A percentile compares a stretch with the other conserved stretches of the same genome.
Evolutionary conservation across 2,113 vertebrate genomes (phyloP).

Genomic region (Mola mola): DNA sequence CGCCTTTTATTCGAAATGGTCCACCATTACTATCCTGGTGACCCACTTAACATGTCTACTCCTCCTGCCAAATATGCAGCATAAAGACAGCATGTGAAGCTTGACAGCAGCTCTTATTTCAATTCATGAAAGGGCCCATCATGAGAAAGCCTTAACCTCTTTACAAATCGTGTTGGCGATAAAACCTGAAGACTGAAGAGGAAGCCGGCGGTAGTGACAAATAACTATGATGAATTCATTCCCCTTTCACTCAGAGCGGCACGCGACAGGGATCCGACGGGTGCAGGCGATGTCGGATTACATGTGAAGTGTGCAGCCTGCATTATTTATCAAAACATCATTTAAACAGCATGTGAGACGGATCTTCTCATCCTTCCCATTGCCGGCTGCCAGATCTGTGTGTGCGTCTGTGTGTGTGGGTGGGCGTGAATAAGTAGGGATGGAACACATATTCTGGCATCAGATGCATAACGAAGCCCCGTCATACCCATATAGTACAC

Average conservation of each 20-base stretch:
- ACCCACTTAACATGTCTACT: slow-evolving; percentile 48
- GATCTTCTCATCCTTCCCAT: slow-evolving; percentile 41
- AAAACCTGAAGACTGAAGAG: slow-evolving; percentile 68
- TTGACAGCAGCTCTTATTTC: slow-evolving; percentile 43
- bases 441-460: slow-evolving; percentile 21
- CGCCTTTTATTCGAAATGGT: slow-evolving; percentile 34
- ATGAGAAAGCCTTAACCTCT: slow-evolving; percentile 45
- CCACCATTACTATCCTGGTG: slow-evolving; percentile 27
- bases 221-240: slow-evolving; percentile 67
- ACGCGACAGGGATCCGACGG: slow-evolving; percentile 36
- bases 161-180: slow-evolving; percentile 66
- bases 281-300: slow-evolving; percentile 60
- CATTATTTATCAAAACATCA: slow-evolving; percentile 75
- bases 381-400: slow-evolving; percentile 26
- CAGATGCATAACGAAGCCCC: slow-evolving; percentile 1
- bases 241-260: slow-evolving; percentile 40
- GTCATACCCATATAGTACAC: neutral
- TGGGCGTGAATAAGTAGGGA: slow-evolving; percentile 10
- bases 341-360: slow-evolving; percentile 58
- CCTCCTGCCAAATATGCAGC: slow-evolving; percentile 38
- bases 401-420: slow-evolving; percentile 4
- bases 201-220: slow-evolving; percentile 54
- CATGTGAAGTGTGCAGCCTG: slow-evolving; percentile 50
- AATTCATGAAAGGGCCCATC: slow-evolving; percentile 54
- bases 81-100: slow-evolving; percentile 51